Evolutionary conservation across 2,888 invertebrate genomes (phyloP).

Genomic region (Hemithea aestivaria): DNA sequence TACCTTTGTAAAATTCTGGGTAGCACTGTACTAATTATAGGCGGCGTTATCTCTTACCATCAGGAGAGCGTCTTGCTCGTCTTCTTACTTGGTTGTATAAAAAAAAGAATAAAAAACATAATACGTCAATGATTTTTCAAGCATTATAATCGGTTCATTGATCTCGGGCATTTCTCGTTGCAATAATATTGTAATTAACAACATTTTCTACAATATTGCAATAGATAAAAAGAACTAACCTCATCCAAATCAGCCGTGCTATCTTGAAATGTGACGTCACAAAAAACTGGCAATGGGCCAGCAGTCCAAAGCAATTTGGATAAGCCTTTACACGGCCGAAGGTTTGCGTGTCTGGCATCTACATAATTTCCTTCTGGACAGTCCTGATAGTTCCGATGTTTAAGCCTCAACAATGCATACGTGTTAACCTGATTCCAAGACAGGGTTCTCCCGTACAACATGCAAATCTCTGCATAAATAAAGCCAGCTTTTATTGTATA

Average conservation of each 20-base stretch:
- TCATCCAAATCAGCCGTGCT: constrained; percentile 22
- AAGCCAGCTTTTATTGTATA: not conserved
- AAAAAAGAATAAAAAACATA: too few species aligned
- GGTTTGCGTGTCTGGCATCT: constrained; percentile 34
- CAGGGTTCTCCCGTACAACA: constrained; percentile 25
- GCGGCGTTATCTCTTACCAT: too few species aligned
- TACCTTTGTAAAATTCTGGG: too few species aligned
- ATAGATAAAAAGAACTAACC: not conserved
- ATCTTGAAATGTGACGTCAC: constrained; percentile 17
- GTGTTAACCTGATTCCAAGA: constrained; percentile 22
- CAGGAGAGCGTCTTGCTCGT: too few species aligned
- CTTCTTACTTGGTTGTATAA: too few species aligned
- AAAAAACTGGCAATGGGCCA: constrained; percentile 29
- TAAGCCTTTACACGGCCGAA: constrained; percentile 31
- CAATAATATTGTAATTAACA: too few species aligned
- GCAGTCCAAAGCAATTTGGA: constrained; percentile 30
- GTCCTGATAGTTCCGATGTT: constrained; percentile 38
- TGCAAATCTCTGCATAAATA: constrained; percentile 9
- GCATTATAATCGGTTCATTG: too few species aligned
- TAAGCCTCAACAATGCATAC: constrained; percentile 32
- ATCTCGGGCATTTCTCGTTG: too few species aligned
- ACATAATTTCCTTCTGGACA: constrained; percentile 40
- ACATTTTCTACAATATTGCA: too few species aligned
- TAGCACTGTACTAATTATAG: too few species aligned
- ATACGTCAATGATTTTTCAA: too few species aligned